Percentiles rank a stretch among this genome's conserved stretches.
phyloP scores from a whole-genome alignment of 2,888 invertebrate species.

The Drosophila parthenogenetica region DNA sequence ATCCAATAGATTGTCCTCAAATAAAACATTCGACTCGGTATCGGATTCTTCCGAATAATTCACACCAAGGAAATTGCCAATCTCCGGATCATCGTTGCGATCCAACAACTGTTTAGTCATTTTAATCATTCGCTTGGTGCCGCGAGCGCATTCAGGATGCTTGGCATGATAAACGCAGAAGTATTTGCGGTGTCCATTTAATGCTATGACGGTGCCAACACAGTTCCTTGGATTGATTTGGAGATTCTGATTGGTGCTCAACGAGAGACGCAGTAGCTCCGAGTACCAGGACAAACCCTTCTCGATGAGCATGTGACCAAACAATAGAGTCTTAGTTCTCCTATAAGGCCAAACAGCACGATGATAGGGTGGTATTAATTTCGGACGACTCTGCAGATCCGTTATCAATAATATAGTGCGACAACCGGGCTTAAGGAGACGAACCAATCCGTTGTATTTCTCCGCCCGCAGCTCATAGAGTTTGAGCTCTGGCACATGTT shows the following conservation, averaged over 20 bases:
- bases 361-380: slow-evolving; percentile 95
- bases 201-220: slow-evolving; percentile 96
- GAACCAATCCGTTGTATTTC: slow-evolving; percentile 97
- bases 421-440: slow-evolving; percentile 97
- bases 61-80: slow-evolving; percentile 94
- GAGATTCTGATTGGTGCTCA: slow-evolving; percentile 92
- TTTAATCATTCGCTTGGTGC: slow-evolving; percentile 90
- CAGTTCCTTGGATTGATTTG: slow-evolving; percentile 98
- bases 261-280: slow-evolving; percentile 93
- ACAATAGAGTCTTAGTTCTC: slow-evolving; percentile 97
- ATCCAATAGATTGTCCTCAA: slow-evolving; percentile 93
- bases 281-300: slow-evolving; percentile 97
- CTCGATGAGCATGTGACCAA: slow-evolving; percentile 96
- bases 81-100: slow-evolving; percentile 89
- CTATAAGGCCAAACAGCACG: slow-evolving; percentile 98
- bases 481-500: slow-evolving; percentile 88
- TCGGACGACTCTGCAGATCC: slow-evolving; percentile 94
- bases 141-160: slow-evolving; percentile 92
- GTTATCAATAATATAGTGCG: slow-evolving; percentile 96
- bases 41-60: slow-evolving; percentile 89
- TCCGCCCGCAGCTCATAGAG: slow-evolving; percentile 97
- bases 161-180: slow-evolving; percentile 99
- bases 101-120: slow-evolving; percentile 88
- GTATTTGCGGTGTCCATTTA: slow-evolving; percentile 98
- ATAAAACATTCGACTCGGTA: slow-evolving; percentile 86